These are phyloP conservation scores for Gallinago media DNA, from an alignment of 2,113 vertebrate species.

Conservation along the genomic window DNA sequence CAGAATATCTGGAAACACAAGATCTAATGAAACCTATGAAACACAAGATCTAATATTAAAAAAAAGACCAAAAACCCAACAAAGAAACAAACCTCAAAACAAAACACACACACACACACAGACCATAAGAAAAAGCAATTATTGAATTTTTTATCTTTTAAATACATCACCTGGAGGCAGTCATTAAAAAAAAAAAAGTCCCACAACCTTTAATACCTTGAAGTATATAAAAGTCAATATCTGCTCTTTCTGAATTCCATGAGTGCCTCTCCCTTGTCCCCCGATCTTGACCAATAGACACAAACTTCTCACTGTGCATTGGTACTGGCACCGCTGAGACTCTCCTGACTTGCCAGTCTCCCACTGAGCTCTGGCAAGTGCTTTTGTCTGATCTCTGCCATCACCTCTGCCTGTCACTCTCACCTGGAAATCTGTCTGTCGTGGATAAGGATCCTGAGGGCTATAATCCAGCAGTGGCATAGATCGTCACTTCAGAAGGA, in stretches of 20 bases:
- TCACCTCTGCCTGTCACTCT: background rate
- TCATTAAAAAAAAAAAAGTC: background rate
- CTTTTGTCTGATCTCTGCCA: background rate
- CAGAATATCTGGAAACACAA: background rate
- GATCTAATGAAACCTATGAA: background rate
- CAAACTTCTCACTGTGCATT: background rate
- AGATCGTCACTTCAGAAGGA: accelerated
- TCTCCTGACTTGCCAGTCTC: background rate
- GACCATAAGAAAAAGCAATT: background rate
- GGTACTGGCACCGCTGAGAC: background rate
- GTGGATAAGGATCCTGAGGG: background rate
- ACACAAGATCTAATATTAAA: background rate
- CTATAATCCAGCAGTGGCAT: background rate
- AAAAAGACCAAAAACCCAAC: background rate
- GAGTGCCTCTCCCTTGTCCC: accelerated
- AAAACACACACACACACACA: background rate
- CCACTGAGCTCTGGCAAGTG: accelerated
- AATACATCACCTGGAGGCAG: background rate
- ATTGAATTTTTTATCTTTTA: background rate
- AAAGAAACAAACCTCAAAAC: background rate
- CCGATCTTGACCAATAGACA: background rate
- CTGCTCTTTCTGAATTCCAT: background rate
- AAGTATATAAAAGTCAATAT: background rate
- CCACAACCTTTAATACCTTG: background rate
- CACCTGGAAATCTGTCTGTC: background rate